Conservation (phyloP, 2,797 vertebrate genomes). For the Pyrocephalus nanus region DNA sequence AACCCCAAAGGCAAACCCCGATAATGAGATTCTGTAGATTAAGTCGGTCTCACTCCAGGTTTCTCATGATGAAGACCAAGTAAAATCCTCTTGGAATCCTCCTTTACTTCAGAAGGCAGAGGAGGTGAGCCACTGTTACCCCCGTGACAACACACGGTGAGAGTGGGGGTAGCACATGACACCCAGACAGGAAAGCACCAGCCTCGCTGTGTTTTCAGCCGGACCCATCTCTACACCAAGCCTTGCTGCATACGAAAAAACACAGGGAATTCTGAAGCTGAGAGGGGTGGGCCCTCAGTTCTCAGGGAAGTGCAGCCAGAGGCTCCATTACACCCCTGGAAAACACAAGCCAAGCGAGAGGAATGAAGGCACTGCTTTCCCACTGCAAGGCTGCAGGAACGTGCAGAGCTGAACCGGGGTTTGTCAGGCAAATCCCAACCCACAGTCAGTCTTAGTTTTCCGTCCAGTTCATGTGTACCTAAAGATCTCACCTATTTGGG, state of each 20-base stretch:
- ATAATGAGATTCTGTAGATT: conserved; percentile 43
- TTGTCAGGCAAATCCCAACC: not conserved
- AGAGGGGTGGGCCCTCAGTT: not conserved
- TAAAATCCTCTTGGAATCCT: not conserved
- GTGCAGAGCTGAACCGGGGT: not conserved
- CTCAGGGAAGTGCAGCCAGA: not conserved
- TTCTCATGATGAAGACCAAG: not conserved
- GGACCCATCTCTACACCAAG: not conserved
- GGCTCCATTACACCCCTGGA: not conserved
- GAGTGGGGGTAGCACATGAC: not conserved
- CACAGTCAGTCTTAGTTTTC: not conserved
- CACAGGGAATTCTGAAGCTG: not conserved
- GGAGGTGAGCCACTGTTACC: not conserved
- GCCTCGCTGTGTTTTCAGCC: not conserved
- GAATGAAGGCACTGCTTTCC: not conserved
- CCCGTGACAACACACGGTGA: not conserved
- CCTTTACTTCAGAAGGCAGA: not conserved
- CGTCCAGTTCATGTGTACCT: not conserved
- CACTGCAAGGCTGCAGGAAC: not conserved
- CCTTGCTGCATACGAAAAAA: not conserved
- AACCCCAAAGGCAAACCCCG: not conserved
- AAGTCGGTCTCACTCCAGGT: not conserved
- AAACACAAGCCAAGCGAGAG: not conserved
- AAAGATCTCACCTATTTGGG: not conserved
- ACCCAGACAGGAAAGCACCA: not conserved